Conservation (phyloP, 2,797 vertebrate species). For the Nannoperca australis region DNA sequence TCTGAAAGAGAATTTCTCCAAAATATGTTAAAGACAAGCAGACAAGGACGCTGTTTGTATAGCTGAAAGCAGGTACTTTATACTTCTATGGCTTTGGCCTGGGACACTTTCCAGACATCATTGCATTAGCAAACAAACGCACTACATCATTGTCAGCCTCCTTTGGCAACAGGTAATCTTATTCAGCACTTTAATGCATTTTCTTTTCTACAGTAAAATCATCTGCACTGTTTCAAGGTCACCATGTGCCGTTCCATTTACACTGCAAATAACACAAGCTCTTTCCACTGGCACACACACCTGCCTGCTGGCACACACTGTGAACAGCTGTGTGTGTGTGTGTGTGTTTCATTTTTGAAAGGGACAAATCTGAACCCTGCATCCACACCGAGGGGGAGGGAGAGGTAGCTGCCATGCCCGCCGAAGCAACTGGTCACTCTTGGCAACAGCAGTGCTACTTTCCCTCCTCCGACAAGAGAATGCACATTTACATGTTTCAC, state of each 20-base stretch:
- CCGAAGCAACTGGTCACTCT: conserved; percentile 40
- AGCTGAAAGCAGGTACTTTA: conserved; percentile 21
- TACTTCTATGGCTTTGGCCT: conserved; percentile 1
- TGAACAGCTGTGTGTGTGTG: conserved; percentile 43
- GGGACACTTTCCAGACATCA: conserved; percentile 46
- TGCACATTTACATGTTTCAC: conserved; percentile 62
- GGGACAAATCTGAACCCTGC: too few species aligned
- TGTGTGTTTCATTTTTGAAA: conserved; percentile 16
- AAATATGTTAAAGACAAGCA: conserved; percentile 25
- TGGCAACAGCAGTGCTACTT: conserved; percentile 39
- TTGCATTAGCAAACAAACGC: conserved; percentile 29
- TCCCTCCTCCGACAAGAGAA: conserved; percentile 10
- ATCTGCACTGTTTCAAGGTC: conserved; percentile 41
- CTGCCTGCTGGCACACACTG: conserved; percentile 22
- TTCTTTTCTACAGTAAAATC: conserved; percentile 33
- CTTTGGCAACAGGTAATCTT: conserved; percentile 43
- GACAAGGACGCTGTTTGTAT: conserved; percentile 21
- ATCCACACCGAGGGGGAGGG: conserved; percentile 15
- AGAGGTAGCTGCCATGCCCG: conserved; percentile 34
- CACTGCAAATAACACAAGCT: not conserved
- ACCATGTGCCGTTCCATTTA: conserved; percentile 1
- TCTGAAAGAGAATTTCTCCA: conserved; percentile 36
- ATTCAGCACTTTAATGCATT: conserved; percentile 54
- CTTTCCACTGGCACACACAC: conserved; percentile 18
- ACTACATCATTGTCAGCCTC: conserved; percentile 41